These are phyloP conservation scores for Anguilla rostrata DNA, from an alignment of 2,113 vertebrate genomes.

Conservation along the genomic window DNA sequence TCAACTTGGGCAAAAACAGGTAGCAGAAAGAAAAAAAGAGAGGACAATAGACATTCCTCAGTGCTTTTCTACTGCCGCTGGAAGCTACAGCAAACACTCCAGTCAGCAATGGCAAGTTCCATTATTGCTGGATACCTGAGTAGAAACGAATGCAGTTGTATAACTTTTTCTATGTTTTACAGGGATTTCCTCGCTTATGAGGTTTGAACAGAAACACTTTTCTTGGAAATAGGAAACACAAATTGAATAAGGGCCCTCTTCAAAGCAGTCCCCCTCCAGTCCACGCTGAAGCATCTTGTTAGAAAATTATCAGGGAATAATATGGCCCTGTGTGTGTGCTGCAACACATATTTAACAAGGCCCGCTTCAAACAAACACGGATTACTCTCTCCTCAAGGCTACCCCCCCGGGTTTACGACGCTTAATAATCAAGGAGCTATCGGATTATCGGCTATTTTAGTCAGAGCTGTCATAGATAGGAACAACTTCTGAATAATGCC, in stretches of 20 bases:
- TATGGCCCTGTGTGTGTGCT: background rate
- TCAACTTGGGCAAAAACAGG: slow-evolving; percentile 23
- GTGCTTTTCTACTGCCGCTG: background rate
- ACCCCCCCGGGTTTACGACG: background rate
- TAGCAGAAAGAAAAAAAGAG: slow-evolving; percentile 13
- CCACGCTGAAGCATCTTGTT: background rate
- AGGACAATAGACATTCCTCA: slow-evolving; percentile 13
- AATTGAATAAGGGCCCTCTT: background rate
- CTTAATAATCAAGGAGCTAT: background rate
- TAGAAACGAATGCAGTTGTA: too few species aligned
- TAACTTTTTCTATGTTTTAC: background rate
- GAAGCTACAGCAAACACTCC: too few species aligned
- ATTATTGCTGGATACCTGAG: background rate
- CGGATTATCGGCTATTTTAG: background rate
- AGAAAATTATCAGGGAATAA: background rate
- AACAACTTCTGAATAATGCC: background rate
- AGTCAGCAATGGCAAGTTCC: background rate
- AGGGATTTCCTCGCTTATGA: background rate
- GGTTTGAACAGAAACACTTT: background rate
- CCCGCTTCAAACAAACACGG: background rate
- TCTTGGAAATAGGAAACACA: background rate
- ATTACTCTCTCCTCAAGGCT: background rate
- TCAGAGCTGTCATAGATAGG: background rate
- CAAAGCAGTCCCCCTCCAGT: background rate
- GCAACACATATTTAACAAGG: background rate